These are phyloP conservation scores for Pseudomugil tenellus DNA, from an alignment of 2,797 vertebrate species.

Conservation along the genomic window DNA sequence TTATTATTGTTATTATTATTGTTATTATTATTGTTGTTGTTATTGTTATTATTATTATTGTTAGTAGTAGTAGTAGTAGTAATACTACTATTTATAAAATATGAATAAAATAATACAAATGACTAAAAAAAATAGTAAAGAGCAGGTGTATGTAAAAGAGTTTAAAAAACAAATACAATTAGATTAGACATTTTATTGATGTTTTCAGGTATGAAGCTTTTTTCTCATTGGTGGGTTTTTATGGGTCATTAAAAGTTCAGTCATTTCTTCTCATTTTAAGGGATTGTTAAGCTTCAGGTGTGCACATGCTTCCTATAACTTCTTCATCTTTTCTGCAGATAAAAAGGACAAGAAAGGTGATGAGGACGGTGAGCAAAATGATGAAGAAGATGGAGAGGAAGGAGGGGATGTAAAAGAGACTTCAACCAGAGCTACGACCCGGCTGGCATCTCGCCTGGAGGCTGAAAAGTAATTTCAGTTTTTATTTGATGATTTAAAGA, in stretches of 20 bases:
- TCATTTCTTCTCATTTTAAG: neutral
- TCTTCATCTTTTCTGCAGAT: constrained; percentile 36
- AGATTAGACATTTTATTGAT: neutral
- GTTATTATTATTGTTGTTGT: too few species aligned
- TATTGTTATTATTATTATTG: too few species aligned
- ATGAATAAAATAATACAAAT: too few species aligned
- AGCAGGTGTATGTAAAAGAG: too few species aligned
- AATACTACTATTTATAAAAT: too few species aligned
- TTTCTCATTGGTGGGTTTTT: neutral
- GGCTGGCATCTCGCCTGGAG: constrained; percentile 89
- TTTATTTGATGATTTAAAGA: constrained; percentile 8
- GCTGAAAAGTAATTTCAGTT: constrained; percentile 86
- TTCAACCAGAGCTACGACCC: constrained; percentile 86
- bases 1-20: too few species aligned
- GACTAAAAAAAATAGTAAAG: too few species aligned
- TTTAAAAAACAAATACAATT: too few species aligned
- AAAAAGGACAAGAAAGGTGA: constrained; percentile 71
- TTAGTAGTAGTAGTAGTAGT: too few species aligned
- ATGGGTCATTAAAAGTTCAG: neutral
- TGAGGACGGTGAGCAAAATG: constrained; percentile 74
- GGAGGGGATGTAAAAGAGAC: constrained; percentile 80
- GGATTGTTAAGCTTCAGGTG: neutral
- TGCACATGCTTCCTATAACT: neutral
- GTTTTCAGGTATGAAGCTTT: neutral
- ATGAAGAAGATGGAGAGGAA: constrained; percentile 80